Conservation (phyloP, 2,888 invertebrate species). For the Idaea dimidiata region DNA sequence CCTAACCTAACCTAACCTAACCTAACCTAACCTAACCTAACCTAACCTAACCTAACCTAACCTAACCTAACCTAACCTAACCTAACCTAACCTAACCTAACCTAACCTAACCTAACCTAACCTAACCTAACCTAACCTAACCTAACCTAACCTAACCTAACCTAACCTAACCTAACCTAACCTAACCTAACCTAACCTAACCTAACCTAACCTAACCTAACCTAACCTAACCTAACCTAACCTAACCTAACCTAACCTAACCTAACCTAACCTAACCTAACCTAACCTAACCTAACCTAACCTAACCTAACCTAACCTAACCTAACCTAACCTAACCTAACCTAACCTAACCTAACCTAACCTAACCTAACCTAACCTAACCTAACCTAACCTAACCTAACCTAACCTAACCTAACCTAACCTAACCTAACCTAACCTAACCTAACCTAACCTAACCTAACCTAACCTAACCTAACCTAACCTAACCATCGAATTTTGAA, state of each 20-base stretch:
- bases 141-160: conserved; percentile 33
- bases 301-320: conserved; percentile 30
- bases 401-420: conserved; percentile 27
- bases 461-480: conserved; percentile 30
- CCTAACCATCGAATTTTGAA: too few species aligned
- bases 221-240: conserved; percentile 30
- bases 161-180: conserved; percentile 38
- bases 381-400: conserved; percentile 25
- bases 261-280: conserved; percentile 30
- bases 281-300: conserved; percentile 30
- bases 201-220: conserved; percentile 28
- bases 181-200: conserved; percentile 29
- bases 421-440: conserved; percentile 28
- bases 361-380: conserved; percentile 25
- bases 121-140: conserved; percentile 30
- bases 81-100: conserved; percentile 31
- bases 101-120: conserved; percentile 31
- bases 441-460: conserved; percentile 32
- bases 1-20: conserved; percentile 34
- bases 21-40: conserved; percentile 34
- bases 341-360: conserved; percentile 28
- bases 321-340: conserved; percentile 31
- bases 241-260: conserved; percentile 28
- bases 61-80: conserved; percentile 32
- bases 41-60: conserved; percentile 30